phyloP scores from a whole-genome alignment of 1,140 invertebrate species.

The Meloidogyne floridensis region DNA sequence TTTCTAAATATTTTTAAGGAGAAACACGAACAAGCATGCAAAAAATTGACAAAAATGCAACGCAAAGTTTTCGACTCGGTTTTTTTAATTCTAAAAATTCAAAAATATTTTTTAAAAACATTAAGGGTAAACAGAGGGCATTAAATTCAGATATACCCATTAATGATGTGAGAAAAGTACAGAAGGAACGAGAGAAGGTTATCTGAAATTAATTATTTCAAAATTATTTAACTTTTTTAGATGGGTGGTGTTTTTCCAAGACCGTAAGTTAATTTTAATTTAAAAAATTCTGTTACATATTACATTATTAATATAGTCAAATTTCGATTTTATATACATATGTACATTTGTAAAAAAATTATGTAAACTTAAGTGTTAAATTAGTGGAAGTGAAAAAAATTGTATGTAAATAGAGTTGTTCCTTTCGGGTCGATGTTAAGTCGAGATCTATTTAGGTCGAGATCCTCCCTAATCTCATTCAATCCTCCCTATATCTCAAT shows the following conservation, averaged over 20 bases:
- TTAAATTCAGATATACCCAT: slow-evolving; percentile 50
- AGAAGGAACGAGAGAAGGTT: slow-evolving; percentile 55
- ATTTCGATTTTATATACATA: too few relatives aligned
- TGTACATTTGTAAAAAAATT: too few relatives aligned
- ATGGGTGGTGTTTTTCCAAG: slow-evolving; percentile 49
- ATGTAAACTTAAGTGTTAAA: too few relatives aligned
- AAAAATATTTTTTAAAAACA: not conserved
- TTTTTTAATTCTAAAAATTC: not conserved
- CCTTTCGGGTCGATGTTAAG: too few relatives aligned
- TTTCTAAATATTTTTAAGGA: slow-evolving; percentile 35
- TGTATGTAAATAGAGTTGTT: too few relatives aligned
- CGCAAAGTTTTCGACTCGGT: slow-evolving; percentile 55
- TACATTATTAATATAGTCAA: too few relatives aligned
- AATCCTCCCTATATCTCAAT: too few relatives aligned
- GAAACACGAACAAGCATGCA: slow-evolving; percentile 56
- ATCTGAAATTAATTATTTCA: not conserved
- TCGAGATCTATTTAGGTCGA: too few relatives aligned
- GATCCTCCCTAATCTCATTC: too few relatives aligned
- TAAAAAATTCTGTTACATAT: not conserved
- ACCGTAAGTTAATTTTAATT: slow-evolving; percentile 60
- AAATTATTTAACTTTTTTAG: slow-evolving; percentile 19
- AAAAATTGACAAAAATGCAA: slow-evolving; percentile 54
- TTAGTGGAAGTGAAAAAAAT: too few relatives aligned
- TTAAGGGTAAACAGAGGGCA: slow-evolving; percentile 52
- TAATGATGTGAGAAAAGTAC: slow-evolving; percentile 47